A percentile compares a stretch with the other conserved stretches of the same genome.
These are phyloP conservation scores for Channa argus DNA, from an alignment of 2,113 vertebrate species.

Conservation along the genomic window DNA sequence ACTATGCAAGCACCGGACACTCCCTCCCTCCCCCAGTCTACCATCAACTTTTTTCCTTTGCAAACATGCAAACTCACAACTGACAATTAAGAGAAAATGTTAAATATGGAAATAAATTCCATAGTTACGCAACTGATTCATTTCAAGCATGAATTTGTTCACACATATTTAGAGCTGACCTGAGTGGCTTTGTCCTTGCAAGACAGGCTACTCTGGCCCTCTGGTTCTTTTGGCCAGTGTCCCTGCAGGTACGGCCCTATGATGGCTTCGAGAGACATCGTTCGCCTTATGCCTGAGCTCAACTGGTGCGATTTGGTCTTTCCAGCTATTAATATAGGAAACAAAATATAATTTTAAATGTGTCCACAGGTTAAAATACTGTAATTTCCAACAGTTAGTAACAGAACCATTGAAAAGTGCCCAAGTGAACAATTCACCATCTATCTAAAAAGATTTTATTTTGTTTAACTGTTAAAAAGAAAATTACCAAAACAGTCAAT, in stretches of 20 bases:
- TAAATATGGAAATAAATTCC: neutral
- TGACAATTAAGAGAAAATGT: neutral
- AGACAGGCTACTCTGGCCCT: constrained; percentile 74
- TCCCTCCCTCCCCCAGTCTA: constrained; percentile 13
- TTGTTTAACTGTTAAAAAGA: too few relatives aligned
- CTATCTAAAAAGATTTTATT: too few relatives aligned
- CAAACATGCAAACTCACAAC: constrained; percentile 21
- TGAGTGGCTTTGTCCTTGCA: constrained; percentile 91
- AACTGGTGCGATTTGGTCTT: constrained; percentile 80
- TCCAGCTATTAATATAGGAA: constrained; percentile 65
- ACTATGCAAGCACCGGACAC: constrained; percentile 46
- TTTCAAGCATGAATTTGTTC: constrained; percentile 13
- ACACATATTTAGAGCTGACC: constrained; percentile 76
- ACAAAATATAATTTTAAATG: constrained; percentile 10
- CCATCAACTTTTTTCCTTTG: constrained; percentile 25
- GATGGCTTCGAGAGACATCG: constrained; percentile 89
- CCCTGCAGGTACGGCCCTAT: constrained; percentile 90
- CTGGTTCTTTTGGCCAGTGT: constrained; percentile 90
- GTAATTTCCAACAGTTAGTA: neutral
- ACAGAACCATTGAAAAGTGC: neutral
- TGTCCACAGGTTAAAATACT: neutral
- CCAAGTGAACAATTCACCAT: too few relatives aligned
- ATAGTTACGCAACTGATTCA: constrained; percentile 20
- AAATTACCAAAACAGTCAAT: too few relatives aligned
- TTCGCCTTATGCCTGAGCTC: constrained; percentile 83